Percentiles rank a stretch among this genome's conserved stretches.
These are phyloP conservation scores for Lissocephala sabroskyi DNA, from an alignment of 2,888 invertebrate species.

Conservation along the genomic window DNA sequence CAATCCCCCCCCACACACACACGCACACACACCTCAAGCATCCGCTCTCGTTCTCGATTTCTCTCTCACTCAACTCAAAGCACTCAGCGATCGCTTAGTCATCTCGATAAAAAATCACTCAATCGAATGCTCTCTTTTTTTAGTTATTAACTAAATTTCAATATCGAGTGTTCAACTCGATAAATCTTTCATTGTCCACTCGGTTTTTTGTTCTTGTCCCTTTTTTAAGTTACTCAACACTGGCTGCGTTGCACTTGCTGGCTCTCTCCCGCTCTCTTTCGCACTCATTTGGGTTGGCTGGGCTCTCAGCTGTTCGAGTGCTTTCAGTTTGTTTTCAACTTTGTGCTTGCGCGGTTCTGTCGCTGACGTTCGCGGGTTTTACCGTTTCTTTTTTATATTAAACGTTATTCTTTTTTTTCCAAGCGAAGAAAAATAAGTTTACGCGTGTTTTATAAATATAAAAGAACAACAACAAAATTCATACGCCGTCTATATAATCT, in stretches of 20 bases:
- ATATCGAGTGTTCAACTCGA: too few species aligned
- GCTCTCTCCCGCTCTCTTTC: neutral
- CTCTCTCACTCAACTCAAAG: too few species aligned
- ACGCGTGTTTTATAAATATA: neutral
- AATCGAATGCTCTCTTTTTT: neutral
- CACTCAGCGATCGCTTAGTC: neutral
- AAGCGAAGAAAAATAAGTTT: neutral
- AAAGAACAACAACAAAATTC: constrained; percentile 12
- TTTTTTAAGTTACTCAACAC: too few species aligned
- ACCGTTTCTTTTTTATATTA: neutral
- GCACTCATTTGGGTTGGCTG: neutral
- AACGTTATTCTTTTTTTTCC: too few species aligned
- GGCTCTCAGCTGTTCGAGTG: neutral
- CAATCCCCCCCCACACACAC: constrained; percentile 1
- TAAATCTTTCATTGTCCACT: too few species aligned
- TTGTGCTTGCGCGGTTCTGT: too few species aligned
- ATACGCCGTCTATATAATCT: constrained; percentile 30
- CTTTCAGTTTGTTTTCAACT: neutral
- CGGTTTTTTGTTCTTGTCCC: too few species aligned
- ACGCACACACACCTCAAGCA: constrained; percentile 29
- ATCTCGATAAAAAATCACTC: too few species aligned
- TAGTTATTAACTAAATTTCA: too few species aligned
- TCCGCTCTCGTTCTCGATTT: too few species aligned
- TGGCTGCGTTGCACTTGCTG: neutral
- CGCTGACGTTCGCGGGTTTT: neutral